Percentiles rank a stretch among this genome's conserved stretches.
phyloP scores from a whole-genome alignment of 1,140 invertebrate genomes.

The Agrypnia vestita region DNA sequence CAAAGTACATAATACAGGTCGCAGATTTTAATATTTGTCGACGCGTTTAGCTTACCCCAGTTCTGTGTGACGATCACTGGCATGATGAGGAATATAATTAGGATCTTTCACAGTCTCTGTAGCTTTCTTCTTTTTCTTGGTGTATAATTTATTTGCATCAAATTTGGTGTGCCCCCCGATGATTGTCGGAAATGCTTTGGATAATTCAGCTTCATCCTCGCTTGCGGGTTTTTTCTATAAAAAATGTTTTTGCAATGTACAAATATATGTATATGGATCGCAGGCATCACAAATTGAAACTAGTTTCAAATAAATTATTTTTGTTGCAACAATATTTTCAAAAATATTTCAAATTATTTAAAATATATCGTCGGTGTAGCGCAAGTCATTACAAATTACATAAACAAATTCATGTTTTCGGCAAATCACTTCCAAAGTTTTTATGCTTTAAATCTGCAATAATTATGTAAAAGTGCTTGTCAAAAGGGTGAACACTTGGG shows the following conservation, averaged over 20 bases:
- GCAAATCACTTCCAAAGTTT: too few species aligned
- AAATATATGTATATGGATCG: background rate
- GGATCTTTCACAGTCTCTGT: slow-evolving; percentile 74
- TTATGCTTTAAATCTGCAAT: too few species aligned
- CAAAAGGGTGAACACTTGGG: too few species aligned
- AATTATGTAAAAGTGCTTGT: too few species aligned
- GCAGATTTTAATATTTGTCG: background rate
- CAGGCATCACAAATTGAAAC: background rate
- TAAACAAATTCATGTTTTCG: too few species aligned
- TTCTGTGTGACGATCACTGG: slow-evolving; percentile 91
- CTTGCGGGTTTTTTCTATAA: slow-evolving; percentile 13
- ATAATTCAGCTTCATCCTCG: slow-evolving; percentile 47
- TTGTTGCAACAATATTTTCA: background rate
- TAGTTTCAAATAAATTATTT: background rate
- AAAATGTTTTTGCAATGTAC: background rate
- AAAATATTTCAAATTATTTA: too few species aligned
- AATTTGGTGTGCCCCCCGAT: slow-evolving; percentile 60
- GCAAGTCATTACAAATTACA: too few species aligned
- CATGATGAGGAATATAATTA: slow-evolving; percentile 90
- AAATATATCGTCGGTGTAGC: too few species aligned
- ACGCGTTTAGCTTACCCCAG: slow-evolving; percentile 77
- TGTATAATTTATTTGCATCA: slow-evolving; percentile 63
- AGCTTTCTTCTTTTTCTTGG: slow-evolving; percentile 66
- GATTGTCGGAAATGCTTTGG: slow-evolving; percentile 55
- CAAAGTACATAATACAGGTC: background rate